Percentiles rank a stretch among this genome's conserved stretches.
Conservation (phyloP, 2,113 vertebrate species). For the Antechinus flavipes region DNA sequence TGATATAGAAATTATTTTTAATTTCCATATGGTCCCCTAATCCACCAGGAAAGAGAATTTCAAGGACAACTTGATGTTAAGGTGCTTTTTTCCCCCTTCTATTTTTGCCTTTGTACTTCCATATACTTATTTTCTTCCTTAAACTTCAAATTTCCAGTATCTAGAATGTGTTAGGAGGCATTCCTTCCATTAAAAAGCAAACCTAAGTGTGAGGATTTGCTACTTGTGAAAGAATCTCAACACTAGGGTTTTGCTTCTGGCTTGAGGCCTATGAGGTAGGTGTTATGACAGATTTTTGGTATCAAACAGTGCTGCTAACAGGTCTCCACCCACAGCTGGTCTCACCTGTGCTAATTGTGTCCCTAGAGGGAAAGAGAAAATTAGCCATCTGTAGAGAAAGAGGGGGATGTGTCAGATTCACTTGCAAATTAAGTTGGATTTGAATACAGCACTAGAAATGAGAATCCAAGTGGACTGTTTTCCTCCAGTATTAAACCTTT, state of each 20-base stretch:
- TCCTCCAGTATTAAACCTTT: background rate
- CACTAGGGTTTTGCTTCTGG: constrained; percentile 69
- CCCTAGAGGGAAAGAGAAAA: constrained; percentile 61
- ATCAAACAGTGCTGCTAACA: constrained; percentile 29
- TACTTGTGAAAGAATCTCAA: constrained; percentile 42
- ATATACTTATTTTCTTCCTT: constrained; percentile 30
- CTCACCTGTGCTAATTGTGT: constrained; percentile 63
- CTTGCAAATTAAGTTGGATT: constrained; percentile 39
- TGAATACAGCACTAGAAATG: background rate
- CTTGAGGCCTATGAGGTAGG: constrained; percentile 71
- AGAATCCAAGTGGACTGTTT: background rate
- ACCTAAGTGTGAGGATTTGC: constrained; percentile 68
- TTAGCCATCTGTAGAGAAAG: constrained; percentile 8
- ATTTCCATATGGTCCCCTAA: constrained; percentile 1
- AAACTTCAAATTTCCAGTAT: constrained; percentile 63
- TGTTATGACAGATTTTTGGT: constrained; percentile 60
- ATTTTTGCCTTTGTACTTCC: background rate
- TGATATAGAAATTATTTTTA: background rate
- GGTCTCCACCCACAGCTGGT: background rate
- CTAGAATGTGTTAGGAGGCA: constrained; percentile 71
- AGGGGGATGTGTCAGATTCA: background rate
- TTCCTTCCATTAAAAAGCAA: constrained; percentile 66
- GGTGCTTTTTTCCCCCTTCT: background rate
- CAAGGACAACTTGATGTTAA: constrained; percentile 35
- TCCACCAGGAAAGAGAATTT: constrained; percentile 5